Evolutionary conservation across 2,888 invertebrate species (phyloP).

Genomic region (Lithophane socia): DNA sequence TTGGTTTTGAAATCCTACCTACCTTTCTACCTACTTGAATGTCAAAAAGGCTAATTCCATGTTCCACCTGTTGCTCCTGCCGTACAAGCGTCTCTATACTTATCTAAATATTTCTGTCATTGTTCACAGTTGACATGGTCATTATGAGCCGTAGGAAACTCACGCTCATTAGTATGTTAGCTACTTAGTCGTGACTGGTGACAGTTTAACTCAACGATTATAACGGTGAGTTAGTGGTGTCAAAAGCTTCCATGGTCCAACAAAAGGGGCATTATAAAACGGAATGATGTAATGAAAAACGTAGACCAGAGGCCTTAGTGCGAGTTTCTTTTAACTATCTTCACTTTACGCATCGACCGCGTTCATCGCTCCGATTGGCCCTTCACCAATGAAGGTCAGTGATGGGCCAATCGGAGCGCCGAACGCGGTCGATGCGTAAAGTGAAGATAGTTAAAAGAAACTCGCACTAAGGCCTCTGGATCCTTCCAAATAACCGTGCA

Average conservation of each 20-base stretch:
- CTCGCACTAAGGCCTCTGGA: too few species aligned
- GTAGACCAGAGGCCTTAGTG: too few species aligned
- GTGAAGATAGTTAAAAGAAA: too few species aligned
- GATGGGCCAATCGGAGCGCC: too few species aligned
- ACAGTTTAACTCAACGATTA: constrained; percentile 59
- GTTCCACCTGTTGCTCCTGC: background rate
- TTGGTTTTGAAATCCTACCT: background rate
- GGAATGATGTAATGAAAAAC: constrained; percentile 34
- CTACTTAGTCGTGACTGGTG: constrained; percentile 69
- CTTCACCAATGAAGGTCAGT: too few species aligned
- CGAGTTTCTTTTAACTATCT: too few species aligned
- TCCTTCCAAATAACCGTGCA: constrained; percentile 7
- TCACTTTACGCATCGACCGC: too few species aligned
- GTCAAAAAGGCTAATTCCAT: constrained; percentile 6
- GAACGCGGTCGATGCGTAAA: too few species aligned
- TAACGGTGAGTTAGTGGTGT: constrained; percentile 63
- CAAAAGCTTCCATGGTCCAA: constrained; percentile 51
- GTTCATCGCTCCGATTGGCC: too few species aligned
- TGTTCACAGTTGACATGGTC: constrained; percentile 73
- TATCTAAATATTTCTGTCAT: constrained; percentile 54
- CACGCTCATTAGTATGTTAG: constrained; percentile 75
- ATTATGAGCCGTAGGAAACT: constrained; percentile 70
- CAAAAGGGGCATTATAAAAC: constrained; percentile 39
- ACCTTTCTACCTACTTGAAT: background rate
- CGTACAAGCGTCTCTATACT: background rate